These are phyloP conservation scores for Manis crassicaudata DNA, from an alignment of 2,797 vertebrate genomes.

Conservation along the genomic window DNA sequence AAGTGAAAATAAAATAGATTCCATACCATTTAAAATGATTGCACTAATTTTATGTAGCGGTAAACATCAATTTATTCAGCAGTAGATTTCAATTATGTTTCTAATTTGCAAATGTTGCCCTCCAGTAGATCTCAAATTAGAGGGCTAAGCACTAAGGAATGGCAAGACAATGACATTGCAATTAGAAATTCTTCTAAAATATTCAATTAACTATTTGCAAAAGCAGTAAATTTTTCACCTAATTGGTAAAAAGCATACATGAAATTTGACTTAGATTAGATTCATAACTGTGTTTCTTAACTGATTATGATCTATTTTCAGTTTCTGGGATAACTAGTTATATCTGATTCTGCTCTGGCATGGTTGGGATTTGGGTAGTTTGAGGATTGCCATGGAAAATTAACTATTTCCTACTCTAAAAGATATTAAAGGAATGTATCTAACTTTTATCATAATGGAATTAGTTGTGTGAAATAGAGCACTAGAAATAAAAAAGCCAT, in stretches of 20 bases:
- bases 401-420: slow-evolving; percentile 24
- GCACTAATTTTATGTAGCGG: slow-evolving; percentile 71
- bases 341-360: background rate
- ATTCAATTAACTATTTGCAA: slow-evolving; percentile 73
- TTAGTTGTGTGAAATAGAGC: background rate
- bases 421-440: background rate
- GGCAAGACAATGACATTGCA: slow-evolving; percentile 71
- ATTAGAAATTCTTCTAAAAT: slow-evolving; percentile 76
- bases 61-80: slow-evolving; percentile 75
- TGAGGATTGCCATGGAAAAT: slow-evolving; percentile 41
- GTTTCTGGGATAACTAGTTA: background rate
- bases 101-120: slow-evolving; percentile 74
- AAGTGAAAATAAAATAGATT: slow-evolving; percentile 63
- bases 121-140: slow-evolving; percentile 74
- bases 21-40: slow-evolving; percentile 71
- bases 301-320: background rate
- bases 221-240: slow-evolving; percentile 32
- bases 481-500: slow-evolving; percentile 11
- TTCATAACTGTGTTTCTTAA: slow-evolving; percentile 39
- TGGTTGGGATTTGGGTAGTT: background rate
- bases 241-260: slow-evolving; percentile 34
- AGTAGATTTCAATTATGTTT: slow-evolving; percentile 78
- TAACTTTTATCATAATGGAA: slow-evolving; percentile 41
- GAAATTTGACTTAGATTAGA: slow-evolving; percentile 61
- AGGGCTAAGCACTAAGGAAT: slow-evolving; percentile 64